Percentiles rank a stretch among this genome's conserved stretches.
Conservation (phyloP, 2,113 vertebrate genomes). For the Cephalopterus ornatus region DNA sequence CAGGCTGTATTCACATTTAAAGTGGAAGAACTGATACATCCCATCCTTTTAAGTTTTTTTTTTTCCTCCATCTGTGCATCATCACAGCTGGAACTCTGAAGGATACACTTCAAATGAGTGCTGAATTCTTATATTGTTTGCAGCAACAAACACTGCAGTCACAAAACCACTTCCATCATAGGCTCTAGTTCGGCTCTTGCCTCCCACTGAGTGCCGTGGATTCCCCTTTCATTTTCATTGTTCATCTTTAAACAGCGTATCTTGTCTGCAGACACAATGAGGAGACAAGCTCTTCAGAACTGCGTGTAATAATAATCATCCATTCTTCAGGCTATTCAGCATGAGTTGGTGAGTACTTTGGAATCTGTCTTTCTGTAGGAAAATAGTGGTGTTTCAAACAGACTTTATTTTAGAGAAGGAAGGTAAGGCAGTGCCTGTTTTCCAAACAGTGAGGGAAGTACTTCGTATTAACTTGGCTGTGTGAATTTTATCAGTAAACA, state of each 20-base stretch:
- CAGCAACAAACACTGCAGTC: not conserved
- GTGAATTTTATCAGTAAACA: not conserved
- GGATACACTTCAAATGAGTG: not conserved
- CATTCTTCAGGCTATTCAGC: not conserved
- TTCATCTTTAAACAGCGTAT: not conserved
- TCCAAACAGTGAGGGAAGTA: not conserved
- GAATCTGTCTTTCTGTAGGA: not conserved
- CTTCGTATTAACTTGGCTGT: not conserved
- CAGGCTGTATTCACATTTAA: not conserved
- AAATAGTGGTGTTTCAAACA: not conserved
- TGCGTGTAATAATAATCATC: not conserved
- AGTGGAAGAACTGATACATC: not conserved
- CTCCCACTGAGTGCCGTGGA: not conserved
- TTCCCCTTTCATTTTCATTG: conserved; percentile 6
- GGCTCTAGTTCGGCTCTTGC: not conserved
- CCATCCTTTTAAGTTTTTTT: not conserved
- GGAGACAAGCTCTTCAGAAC: not conserved
- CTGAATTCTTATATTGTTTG: conserved; percentile 21
- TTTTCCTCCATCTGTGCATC: not conserved
- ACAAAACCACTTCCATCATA: not conserved
- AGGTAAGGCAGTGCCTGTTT: not conserved
- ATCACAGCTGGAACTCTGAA: conserved; percentile 4
- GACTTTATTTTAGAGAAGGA: not conserved
- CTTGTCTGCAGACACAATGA: not conserved
- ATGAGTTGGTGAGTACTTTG: not conserved